Evolutionary conservation across 2,888 invertebrate genomes (phyloP).

Genomic region (Drosophila subsilvestris): DNA sequence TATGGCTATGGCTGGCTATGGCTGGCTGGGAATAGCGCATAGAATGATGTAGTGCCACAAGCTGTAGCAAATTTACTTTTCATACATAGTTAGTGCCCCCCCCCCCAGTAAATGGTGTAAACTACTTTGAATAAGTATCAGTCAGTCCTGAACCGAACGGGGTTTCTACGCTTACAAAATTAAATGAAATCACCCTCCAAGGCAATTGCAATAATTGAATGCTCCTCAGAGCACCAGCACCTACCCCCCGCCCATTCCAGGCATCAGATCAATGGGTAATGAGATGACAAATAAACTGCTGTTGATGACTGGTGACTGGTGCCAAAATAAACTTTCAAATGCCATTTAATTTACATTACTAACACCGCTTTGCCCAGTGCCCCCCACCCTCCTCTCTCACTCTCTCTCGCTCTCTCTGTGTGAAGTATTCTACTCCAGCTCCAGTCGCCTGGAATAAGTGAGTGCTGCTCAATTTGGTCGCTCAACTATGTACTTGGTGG

Average conservation of each 20-base stretch:
- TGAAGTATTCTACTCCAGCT: constrained; percentile 42
- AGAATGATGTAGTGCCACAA: constrained; percentile 50
- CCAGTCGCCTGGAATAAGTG: constrained; percentile 62
- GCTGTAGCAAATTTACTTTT: constrained; percentile 37
- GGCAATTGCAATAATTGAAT: constrained; percentile 32
- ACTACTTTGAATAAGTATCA: constrained; percentile 17
- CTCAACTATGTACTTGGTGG: constrained; percentile 75
- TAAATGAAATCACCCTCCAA: constrained; percentile 1
- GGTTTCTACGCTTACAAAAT: constrained; percentile 7
- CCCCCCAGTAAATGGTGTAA: constrained; percentile 29
- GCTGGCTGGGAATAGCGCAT: constrained; percentile 14
- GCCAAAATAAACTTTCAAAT: constrained; percentile 40
- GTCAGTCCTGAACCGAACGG: neutral
- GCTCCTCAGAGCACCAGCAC: neutral
- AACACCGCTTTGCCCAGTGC: neutral
- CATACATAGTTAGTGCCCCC: constrained; percentile 39
- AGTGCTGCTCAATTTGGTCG: constrained; percentile 71
- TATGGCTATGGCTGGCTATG: constrained; percentile 10
- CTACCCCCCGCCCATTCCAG: neutral
- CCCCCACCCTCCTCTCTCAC: neutral
- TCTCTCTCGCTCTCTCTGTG: neutral
- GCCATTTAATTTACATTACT: constrained; percentile 44
- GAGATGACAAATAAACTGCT: constrained; percentile 33
- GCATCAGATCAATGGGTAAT: constrained; percentile 36
- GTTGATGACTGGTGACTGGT: neutral